Base-by-base conservation (phyloP, 2,888 invertebrate species). In the Phyto melanocephala region DNA sequence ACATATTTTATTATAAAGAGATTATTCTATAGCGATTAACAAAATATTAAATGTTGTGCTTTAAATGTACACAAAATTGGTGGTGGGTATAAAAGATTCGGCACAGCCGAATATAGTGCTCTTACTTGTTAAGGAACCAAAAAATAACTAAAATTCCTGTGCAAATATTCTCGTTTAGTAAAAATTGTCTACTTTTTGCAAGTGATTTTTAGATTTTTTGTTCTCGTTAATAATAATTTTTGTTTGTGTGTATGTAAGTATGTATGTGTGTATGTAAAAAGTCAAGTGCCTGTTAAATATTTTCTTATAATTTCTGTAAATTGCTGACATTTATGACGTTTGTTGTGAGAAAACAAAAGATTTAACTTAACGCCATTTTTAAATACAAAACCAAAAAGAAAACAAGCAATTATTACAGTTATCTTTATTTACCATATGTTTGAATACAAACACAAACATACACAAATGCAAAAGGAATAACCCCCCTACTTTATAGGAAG, bases 341-440 rank as follows among this genome's bases (percentile, higher is more conserved):
- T 65, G 71, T 72, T 62, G 52, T 65, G 47, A 52, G 70, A 79
- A 70, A 65, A 82, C 78, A 75, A 79, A 82, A 65, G 82, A 79
- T 71, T 82, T 75, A 63, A 79, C 71, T 79, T 82, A 82, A 72
- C 81, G 83, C 84, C 84, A 85, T 85, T 85, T 83, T 84, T 71
- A 72, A 83, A 72, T 75, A 20, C 5, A 60, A 58, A 78, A 50
- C 17, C 5, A 67, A 52, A 52, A 50, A 35, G 20, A 3, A 24
- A 62, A 45, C 40, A 68, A 75, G 42, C 79, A 76, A 79, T 79
- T 79, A 79, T 76, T 76, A 70, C 52, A 71, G 70, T 78, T 78
- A 65, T 40, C 50, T 68, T 50, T 70, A 6, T 22, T 5, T 6
- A 35, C 28, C 72, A 65, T 76, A 52, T 76, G 77, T 62, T 78